Conservation (phyloP, 2,113 vertebrate species). For the Helogale parvula region DNA sequence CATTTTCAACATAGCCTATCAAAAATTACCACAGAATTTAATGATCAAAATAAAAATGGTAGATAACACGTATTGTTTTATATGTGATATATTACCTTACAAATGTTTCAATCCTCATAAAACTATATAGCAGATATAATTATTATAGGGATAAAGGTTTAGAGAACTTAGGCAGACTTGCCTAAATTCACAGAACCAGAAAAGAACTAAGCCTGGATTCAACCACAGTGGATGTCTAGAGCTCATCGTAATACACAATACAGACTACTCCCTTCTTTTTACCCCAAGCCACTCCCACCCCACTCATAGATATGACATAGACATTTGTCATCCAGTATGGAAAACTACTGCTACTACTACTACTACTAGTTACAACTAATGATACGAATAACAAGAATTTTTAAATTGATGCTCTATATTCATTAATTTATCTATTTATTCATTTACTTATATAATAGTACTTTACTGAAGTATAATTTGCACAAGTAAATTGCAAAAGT, state of each 20-base stretch:
- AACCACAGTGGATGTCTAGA: background rate
- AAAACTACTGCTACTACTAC: background rate
- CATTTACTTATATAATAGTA: background rate
- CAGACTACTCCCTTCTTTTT: background rate
- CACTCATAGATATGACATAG: background rate
- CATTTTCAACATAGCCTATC: background rate
- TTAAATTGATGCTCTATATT: background rate
- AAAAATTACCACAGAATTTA: conserved; percentile 33
- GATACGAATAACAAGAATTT: background rate
- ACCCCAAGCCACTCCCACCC: background rate
- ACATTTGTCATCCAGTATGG: background rate
- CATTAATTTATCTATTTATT: background rate
- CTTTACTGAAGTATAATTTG: background rate
- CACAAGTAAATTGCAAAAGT: no score
- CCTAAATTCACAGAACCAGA: conserved; percentile 23
- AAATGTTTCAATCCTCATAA: conserved; percentile 30
- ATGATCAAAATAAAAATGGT: conserved; percentile 15
- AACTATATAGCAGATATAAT: background rate
- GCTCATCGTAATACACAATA: background rate
- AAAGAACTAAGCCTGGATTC: background rate
- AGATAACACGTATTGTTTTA: background rate
- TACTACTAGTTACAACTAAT: background rate
- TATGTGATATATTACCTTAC: background rate
- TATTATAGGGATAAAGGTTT: background rate
- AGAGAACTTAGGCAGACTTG: background rate